These are phyloP conservation scores for Cossypha niveicapilla DNA, from an alignment of 2,797 vertebrate genomes.

Conservation along the genomic window DNA sequence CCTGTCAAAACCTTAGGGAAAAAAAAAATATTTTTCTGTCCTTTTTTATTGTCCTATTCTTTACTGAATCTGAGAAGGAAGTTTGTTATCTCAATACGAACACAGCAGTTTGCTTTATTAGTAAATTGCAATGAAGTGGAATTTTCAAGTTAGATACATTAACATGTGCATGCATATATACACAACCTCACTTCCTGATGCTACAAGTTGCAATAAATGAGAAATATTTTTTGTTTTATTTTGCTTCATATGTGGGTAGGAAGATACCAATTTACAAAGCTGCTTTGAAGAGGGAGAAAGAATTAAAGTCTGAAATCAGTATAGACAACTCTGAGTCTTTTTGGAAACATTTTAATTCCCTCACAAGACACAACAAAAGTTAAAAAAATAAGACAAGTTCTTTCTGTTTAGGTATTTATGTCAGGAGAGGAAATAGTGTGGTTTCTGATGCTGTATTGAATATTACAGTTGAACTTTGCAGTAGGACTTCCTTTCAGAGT, in stretches of 20 bases:
- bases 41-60: no score
- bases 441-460: conserved; percentile 1
- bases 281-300: conserved; percentile 15
- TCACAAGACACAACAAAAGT: not conserved
- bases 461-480: not conserved
- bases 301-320: conserved; percentile 12
- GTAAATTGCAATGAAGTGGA: no score
- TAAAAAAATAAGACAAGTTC: not conserved
- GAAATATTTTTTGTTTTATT: not conserved
- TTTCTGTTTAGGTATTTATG: not conserved
- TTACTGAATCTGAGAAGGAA: no score
- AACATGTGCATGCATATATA: no score
- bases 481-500: not conserved
- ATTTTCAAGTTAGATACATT: no score
- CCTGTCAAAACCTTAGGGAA: no score
- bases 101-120: no score
- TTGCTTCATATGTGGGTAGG: not conserved
- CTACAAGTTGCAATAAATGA: conserved; percentile 9
- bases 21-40: no score
- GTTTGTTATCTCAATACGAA: no score
- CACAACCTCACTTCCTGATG: not conserved
- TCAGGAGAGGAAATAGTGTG: not conserved
- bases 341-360: conserved; percentile 2
- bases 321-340: not conserved
- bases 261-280: conserved; percentile 8